phyloP scores from a whole-genome alignment of 2,113 vertebrate species.

The Cyprinus carpio region DNA sequence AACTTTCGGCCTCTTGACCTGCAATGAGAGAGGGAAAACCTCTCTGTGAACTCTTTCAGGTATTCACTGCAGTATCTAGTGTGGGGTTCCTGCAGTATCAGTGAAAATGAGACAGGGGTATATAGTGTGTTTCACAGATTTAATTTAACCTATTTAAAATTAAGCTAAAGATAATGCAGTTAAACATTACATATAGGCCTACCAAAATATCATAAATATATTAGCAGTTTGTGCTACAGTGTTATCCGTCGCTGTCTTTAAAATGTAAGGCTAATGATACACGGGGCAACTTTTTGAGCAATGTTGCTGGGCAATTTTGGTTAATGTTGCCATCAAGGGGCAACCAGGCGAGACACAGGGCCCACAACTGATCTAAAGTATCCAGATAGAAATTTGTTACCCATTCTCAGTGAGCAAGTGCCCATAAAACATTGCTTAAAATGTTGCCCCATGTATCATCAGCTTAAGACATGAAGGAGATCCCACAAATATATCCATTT shows the following conservation, averaged over 20 bases:
- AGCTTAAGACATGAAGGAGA: not conserved
- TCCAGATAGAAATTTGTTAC: no score
- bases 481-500: not conserved
- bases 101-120: not conserved
- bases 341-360: no score
- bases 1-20: constrained; percentile 4
- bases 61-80: constrained; percentile 1
- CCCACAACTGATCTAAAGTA: no score
- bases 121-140: not conserved
- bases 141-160: not conserved
- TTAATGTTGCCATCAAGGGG: no score
- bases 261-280: not conserved
- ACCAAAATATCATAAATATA: not conserved
- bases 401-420: no score
- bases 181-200: not conserved
- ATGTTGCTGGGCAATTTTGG: no score
- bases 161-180: not conserved
- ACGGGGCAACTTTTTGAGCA: no score
- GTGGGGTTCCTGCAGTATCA: not conserved
- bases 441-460: no score
- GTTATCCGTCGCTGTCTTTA: not conserved
- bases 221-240: not conserved
- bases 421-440: no score
- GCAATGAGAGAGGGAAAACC: constrained; percentile 27
- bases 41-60: constrained; percentile 28